Base-by-base conservation (phyloP, 2,888 invertebrate species). In the Chouioia cunea region DNA sequence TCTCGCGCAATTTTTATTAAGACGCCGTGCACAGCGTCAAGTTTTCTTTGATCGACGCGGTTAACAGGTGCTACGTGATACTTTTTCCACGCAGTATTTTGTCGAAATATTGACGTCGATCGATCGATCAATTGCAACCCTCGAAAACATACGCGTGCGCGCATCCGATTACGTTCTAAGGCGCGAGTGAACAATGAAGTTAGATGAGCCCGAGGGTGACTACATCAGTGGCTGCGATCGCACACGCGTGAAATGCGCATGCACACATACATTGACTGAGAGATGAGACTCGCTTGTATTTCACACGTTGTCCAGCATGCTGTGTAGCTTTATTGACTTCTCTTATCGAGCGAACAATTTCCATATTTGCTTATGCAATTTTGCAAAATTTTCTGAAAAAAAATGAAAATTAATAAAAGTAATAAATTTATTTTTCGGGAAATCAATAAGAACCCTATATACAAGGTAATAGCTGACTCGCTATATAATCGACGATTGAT, bases 251-350 rank as follows among this genome's bases (percentile, higher is more conserved):
- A 63, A 67, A 64, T 16, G 16, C 22, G 43, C 48, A 15, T 4
- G 2, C 50, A 18, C 48, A 10, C n/a, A 16, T 16, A 6, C 36
- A 15, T 18, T 12, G 53, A 58, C 47, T 63, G 67, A 70, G 67
- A 50, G 18, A 67, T 56, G 70, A 46, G 66, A 46, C 15, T 63
- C 50, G 18, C 18, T 27, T 20, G 15, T 16, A 56, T 57, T 67
- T 73, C 73, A 73, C 73, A 73, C 70, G 73, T 64, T 68, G 47
- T 48, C 62, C 58, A 69, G 58, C 44, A 65, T 64, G 47, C 16
- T 36, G 65, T n/a, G n/a, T 67, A n/a, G 12, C 23, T 59, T 60
- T 16, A 70, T 67, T 70, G 46, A 70, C 66, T 70, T 14, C 43
- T 36, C 56, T 60, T 22, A 67, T 64, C 70, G 36, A 70, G 59